These are phyloP conservation scores for Malurus melanocephalus DNA, from an alignment of 2,113 vertebrate genomes.

Conservation along the genomic window DNA sequence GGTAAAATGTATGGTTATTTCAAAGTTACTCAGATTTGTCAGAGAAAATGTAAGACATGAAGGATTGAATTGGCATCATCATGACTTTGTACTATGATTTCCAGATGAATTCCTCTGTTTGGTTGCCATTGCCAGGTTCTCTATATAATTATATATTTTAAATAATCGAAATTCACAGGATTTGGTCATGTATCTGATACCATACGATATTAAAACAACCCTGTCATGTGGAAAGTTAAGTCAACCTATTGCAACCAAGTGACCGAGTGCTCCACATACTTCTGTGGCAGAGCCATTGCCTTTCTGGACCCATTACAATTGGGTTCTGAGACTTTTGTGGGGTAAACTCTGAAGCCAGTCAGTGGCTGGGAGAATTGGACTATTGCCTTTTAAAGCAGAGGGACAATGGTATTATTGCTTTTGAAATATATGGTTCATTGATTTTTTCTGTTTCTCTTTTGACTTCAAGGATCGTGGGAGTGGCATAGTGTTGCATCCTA, in stretches of 20 bases:
- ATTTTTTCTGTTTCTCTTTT: background rate
- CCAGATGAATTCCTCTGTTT: background rate
- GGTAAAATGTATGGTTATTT: background rate
- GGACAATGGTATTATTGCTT: constrained; percentile 44
- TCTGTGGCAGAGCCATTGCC: background rate
- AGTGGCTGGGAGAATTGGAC: background rate
- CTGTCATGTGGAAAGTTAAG: background rate
- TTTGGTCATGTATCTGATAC: background rate
- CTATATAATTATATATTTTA: background rate
- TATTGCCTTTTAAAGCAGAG: constrained; percentile 14
- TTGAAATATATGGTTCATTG: background rate
- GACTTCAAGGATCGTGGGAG: background rate
- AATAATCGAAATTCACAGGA: background rate
- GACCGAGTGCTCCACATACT: background rate
- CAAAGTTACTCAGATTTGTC: background rate
- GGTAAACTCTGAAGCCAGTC: background rate
- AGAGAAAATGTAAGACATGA: background rate
- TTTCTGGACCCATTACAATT: background rate
- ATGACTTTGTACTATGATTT: background rate
- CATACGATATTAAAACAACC: background rate
- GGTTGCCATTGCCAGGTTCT: background rate
- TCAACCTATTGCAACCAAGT: background rate
- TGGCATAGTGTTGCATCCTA: background rate
- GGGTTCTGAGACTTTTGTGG: background rate
- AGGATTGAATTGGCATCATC: background rate